These are phyloP conservation scores for Lacerta agilis DNA, from an alignment of 2,797 vertebrate genomes.

Conservation along the genomic window DNA sequence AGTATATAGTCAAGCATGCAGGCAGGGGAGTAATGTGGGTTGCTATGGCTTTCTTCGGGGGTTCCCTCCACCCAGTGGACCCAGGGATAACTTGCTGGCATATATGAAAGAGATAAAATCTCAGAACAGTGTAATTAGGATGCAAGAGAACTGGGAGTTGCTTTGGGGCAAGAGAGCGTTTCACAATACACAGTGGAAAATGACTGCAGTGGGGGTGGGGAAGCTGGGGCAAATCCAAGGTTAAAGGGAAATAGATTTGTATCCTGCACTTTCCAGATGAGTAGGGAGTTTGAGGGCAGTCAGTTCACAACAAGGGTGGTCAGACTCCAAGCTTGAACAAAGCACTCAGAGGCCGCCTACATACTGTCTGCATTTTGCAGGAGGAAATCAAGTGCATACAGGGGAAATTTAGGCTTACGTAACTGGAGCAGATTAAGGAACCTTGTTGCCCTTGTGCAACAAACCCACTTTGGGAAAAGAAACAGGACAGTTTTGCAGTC, in stretches of 20 bases:
- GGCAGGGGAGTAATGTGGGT: neutral
- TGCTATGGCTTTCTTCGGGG: too few species aligned
- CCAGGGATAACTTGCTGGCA: neutral
- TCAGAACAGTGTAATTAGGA: neutral
- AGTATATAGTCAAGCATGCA: conserved; percentile 1
- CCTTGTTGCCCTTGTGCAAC: too few species aligned
- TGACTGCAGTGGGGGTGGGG: too few species aligned
- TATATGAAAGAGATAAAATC: neutral
- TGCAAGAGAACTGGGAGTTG: neutral
- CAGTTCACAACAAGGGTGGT: neutral
- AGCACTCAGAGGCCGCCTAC: too few species aligned
- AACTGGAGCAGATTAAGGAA: too few species aligned
- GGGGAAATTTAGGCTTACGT: too few species aligned
- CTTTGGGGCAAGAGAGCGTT: neutral
- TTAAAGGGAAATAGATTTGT: neutral
- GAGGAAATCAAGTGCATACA: too few species aligned
- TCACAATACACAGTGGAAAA: neutral
- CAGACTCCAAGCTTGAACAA: neutral
- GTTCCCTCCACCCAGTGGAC: neutral
- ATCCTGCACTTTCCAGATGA: neutral
- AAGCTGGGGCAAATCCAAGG: neutral
- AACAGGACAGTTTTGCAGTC: too few species aligned
- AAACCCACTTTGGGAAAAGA: too few species aligned
- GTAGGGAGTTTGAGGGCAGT: neutral
- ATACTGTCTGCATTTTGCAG: too few species aligned